Evolutionary conservation across 2,888 invertebrate genomes (phyloP), one percentile per base, ranked within the genome.

Genomic region (Seira musarum): DNA sequence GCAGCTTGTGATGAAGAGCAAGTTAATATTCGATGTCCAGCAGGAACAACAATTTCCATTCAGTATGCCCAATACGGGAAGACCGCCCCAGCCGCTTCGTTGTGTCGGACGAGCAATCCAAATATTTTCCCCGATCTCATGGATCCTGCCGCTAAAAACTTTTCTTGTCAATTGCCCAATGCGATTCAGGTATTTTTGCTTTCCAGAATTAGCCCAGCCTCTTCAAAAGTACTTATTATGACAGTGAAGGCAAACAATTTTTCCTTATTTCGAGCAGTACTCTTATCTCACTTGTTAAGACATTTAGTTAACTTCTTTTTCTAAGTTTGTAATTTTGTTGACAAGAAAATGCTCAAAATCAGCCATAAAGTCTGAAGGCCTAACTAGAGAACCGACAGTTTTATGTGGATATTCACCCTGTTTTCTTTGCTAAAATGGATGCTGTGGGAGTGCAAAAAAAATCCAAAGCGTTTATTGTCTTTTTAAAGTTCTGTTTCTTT

Each of bases 1-100:
- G 95, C 95, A 65, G 96, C 96, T 72, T 98, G 98, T 90, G 96
- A 97, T 90, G 95, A 95, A 83, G 95, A 97, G 88, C 92, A 93
- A 89, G 93, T 98, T 88, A 93, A 93, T 67, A 91, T 98, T 82
- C 93, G 93, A 88, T 98, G 98, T 89, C 97, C 97, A 24, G 91
- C 93, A 65, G 96, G 96, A 72, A 85, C 98, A 49, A 95, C 95
- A 87, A 96, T 98, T 88, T 94, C 94, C 87, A 94, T 97, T 86
- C 94, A 96, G 88, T 91, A 95, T 87, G 96, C 96, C n/a, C 95
- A 95, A 88, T 97, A 96, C 88, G 96, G 96, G 10, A 93, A 94
- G 30, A 92, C 92, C 1, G 91, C 91, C 67, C 90, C 90, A 1
- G 89, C 89, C n/a, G 90, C 90, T 89, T 91, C 90, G 86, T 90